A percentile compares a stretch with the other conserved stretches of the same genome.
Conservation (phyloP, 2,113 vertebrate species). For the Empidonax traillii region DNA sequence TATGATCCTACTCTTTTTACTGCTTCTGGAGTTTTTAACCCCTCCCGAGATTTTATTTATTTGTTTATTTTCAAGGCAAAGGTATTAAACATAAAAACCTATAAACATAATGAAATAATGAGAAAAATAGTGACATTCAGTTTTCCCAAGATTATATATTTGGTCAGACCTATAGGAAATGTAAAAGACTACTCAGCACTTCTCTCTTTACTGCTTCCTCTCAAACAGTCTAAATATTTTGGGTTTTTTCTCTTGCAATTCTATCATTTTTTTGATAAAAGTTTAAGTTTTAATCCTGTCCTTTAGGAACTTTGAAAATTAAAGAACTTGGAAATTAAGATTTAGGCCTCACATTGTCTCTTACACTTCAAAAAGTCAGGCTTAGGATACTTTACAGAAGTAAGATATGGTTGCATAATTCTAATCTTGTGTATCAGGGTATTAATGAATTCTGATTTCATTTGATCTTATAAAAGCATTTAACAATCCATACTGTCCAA, state of each 20-base stretch:
- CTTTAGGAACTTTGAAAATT: not conserved
- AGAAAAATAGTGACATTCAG: not conserved
- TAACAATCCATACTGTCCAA: not conserved
- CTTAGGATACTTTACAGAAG: not conserved
- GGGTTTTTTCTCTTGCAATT: not conserved
- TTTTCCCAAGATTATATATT: not conserved
- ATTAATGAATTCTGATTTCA: not conserved
- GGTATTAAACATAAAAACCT: not conserved
- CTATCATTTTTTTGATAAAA: not conserved
- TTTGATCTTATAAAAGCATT: not conserved
- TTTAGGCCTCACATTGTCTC: not conserved
- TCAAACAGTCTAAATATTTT: not conserved
- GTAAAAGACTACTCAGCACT: not conserved
- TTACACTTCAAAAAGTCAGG: not conserved
- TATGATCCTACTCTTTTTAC: not conserved
- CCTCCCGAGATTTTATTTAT: not conserved
- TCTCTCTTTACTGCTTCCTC: not conserved
- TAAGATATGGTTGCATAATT: not conserved
- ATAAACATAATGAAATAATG: not conserved
- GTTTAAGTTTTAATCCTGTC: not conserved
- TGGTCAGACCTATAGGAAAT: not conserved
- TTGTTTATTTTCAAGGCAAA: not conserved
- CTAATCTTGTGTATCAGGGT: not conserved
- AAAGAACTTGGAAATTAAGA: not conserved
- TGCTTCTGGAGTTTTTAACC: not conserved